Conservation (phyloP, 2,113 vertebrate species). For the Brachyhypopomus occidentalis region DNA sequence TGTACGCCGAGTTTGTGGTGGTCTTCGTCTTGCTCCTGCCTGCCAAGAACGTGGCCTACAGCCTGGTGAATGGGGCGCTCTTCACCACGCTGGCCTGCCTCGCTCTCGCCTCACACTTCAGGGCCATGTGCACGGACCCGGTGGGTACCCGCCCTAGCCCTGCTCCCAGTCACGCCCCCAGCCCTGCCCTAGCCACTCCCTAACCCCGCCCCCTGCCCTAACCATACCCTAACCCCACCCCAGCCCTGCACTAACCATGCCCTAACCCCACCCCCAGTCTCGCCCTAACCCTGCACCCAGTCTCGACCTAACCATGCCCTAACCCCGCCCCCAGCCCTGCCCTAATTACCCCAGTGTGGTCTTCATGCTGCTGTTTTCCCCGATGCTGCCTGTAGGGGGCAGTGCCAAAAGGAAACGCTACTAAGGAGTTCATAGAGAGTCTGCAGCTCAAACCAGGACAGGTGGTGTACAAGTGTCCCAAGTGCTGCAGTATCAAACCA, state of each 20-base stretch:
- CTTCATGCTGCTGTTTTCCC: neutral
- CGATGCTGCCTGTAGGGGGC: slow-evolving; percentile 78
- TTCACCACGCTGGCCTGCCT: slow-evolving; percentile 93
- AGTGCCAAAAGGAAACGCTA: slow-evolving; percentile 97
- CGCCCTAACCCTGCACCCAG: too few species aligned
- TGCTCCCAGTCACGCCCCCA: too few species aligned
- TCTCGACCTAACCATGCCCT: too few species aligned
- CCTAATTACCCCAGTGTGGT: too few species aligned
- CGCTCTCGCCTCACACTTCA: slow-evolving; percentile 91
- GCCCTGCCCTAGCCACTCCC: too few species aligned
- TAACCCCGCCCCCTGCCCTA: too few species aligned
- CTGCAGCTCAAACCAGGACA: slow-evolving; percentile 96
- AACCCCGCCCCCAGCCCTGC: too few species aligned
- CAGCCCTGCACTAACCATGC: too few species aligned
- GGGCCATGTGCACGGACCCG: slow-evolving; percentile 97
- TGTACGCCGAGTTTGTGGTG: slow-evolving; percentile 97
- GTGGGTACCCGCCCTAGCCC: slow-evolving; percentile 74
- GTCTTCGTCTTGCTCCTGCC: slow-evolving; percentile 95
- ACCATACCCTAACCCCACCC: too few species aligned
- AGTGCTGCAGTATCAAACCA: slow-evolving; percentile 98
- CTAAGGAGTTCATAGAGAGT: slow-evolving; percentile 98
- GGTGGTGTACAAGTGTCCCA: slow-evolving; percentile 98
- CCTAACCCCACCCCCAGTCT: too few species aligned
- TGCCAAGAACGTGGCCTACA: slow-evolving; percentile 85
- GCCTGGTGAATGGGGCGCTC: slow-evolving; percentile 86